Conservation (phyloP, 2,888 invertebrate species). For the Augochlorella aurata region DNA sequence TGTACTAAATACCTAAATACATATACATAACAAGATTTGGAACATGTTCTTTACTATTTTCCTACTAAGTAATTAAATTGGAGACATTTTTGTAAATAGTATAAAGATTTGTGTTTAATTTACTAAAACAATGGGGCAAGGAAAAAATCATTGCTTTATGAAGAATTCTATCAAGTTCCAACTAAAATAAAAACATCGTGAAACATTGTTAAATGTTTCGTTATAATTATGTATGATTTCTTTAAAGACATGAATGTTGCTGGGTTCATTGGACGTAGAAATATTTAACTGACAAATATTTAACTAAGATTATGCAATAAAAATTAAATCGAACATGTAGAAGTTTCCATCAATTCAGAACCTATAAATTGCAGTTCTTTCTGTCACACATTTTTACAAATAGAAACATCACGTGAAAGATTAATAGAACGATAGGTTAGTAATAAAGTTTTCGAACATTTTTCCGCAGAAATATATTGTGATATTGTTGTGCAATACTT, state of each 20-base stretch:
- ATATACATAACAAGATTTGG: background rate
- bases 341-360: background rate
- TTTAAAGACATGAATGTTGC: background rate
- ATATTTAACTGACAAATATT: background rate
- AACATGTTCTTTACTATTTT: background rate
- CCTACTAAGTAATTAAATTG: background rate
- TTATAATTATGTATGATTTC: background rate
- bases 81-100: background rate
- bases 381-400: background rate
- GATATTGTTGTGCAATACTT: background rate
- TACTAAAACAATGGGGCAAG: background rate
- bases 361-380: background rate
- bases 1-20: background rate
- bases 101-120: background rate
- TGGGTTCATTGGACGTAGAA: background rate
- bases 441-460: background rate
- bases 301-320: conserved; percentile 23
- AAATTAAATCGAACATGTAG: background rate
- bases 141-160: background rate
- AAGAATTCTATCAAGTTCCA: background rate
- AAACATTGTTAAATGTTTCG: background rate
- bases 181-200: background rate
- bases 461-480: background rate
- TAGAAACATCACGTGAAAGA: background rate
- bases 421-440: background rate